Evolutionary conservation across 2,888 invertebrate species (phyloP).

Genomic region (Hypercompe scribonia): DNA sequence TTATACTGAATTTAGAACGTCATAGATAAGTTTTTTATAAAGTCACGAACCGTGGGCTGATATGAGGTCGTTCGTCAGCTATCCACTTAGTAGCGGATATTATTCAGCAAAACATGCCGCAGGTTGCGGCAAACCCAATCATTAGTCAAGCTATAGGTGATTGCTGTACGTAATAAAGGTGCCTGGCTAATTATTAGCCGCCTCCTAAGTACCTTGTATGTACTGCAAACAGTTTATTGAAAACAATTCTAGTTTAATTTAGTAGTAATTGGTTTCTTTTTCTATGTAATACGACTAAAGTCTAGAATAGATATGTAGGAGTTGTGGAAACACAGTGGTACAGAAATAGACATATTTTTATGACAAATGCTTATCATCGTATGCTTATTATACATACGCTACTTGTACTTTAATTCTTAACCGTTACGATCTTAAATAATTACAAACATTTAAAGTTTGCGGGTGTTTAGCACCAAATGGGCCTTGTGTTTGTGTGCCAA

Average conservation of each 20-base stretch:
- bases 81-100: conserved; percentile 81
- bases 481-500: not conserved
- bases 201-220: conserved; percentile 31
- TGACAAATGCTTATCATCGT: not conserved
- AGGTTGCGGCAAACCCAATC: conserved; percentile 51
- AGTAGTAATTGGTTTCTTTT: no score
- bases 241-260: not conserved
- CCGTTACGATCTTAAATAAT: not conserved
- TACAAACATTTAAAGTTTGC: not conserved
- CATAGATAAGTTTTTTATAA: conserved; percentile 42
- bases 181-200: conserved; percentile 43
- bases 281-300: not conserved
- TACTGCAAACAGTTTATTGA: conserved; percentile 1
- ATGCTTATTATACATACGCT: not conserved
- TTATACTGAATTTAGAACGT: conserved; percentile 39
- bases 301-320: not conserved
- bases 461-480: not conserved
- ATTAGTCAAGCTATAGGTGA: conserved; percentile 63
- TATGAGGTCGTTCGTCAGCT: conserved; percentile 52
- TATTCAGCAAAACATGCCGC: conserved; percentile 67
- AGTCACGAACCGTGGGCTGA: conserved; percentile 46
- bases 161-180: conserved; percentile 40
- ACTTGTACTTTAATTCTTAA: not conserved
- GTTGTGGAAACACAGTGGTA: not conserved
- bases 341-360: not conserved